Evolutionary conservation across 2,888 invertebrate genomes (phyloP).

Genomic region (Perizoma flavofasciatum): DNA sequence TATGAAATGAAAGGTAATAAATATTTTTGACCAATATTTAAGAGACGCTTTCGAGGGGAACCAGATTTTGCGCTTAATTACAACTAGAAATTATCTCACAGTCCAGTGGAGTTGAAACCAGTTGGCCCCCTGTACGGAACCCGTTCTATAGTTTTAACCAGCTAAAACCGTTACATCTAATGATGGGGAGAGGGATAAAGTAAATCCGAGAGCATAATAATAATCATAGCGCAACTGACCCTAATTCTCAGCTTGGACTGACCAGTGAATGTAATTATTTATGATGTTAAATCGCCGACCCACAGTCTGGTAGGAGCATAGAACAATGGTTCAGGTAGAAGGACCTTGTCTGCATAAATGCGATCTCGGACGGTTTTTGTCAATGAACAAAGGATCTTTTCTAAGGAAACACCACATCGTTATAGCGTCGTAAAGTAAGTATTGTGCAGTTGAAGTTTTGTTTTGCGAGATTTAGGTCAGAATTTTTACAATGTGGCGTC

Average conservation of each 20-base stretch:
- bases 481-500: slow-evolving; percentile 80
- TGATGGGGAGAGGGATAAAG: slow-evolving; percentile 80
- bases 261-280: slow-evolving; percentile 80
- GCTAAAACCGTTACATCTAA: slow-evolving; percentile 83
- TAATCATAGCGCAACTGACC: slow-evolving; percentile 78
- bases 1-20: too few species aligned
- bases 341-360: slow-evolving; percentile 76
- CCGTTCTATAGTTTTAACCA: slow-evolving; percentile 82
- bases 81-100: slow-evolving; percentile 74
- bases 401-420: slow-evolving; percentile 83
- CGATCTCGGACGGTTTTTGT: slow-evolving; percentile 79
- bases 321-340: slow-evolving; percentile 79
- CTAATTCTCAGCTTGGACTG: slow-evolving; percentile 66
- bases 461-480: slow-evolving; percentile 81
- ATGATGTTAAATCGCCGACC: slow-evolving; percentile 75
- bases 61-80: slow-evolving; percentile 64
- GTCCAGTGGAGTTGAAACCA: slow-evolving; percentile 69
- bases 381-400: slow-evolving; percentile 81
- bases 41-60: slow-evolving; percentile 22
- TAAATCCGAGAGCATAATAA: slow-evolving; percentile 72
- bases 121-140: slow-evolving; percentile 75
- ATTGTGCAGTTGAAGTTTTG: slow-evolving; percentile 77
- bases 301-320: slow-evolving; percentile 74
- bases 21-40: slow-evolving; percentile 8
- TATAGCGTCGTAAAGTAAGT: slow-evolving; percentile 80